These are phyloP conservation scores for Drosophila cognata DNA, from an alignment of 2,888 invertebrate species.

Conservation along the genomic window DNA sequence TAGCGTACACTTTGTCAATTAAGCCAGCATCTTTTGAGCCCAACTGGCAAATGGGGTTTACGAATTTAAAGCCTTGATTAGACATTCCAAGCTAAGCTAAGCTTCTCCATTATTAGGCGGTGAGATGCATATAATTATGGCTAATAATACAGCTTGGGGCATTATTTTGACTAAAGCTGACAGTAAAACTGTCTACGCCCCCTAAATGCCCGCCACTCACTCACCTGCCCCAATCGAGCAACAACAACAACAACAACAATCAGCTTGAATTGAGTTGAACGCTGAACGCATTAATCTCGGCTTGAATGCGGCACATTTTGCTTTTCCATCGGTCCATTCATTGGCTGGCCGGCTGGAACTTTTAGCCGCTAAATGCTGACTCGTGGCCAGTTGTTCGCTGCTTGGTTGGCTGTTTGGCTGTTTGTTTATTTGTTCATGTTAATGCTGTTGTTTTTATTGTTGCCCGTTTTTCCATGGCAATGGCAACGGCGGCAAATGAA, in stretches of 20 bases:
- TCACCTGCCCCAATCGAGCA: slow-evolving; percentile 27
- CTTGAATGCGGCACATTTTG: slow-evolving; percentile 53
- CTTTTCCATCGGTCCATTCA: slow-evolving; percentile 62
- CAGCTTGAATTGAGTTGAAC: slow-evolving; percentile 40
- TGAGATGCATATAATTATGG: slow-evolving; percentile 76
- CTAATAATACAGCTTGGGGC: slow-evolving; percentile 77
- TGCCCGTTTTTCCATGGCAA: slow-evolving; percentile 61
- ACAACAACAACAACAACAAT: slow-evolving; percentile 22
- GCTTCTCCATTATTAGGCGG: slow-evolving; percentile 64
- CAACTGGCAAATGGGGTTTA: slow-evolving; percentile 9
- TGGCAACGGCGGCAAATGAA: slow-evolving; percentile 66
- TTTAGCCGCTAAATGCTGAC: slow-evolving; percentile 34
- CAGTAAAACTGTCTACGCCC: slow-evolving; percentile 74
- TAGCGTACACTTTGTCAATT: slow-evolving; percentile 32
- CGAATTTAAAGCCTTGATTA: slow-evolving; percentile 51
- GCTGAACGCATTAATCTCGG: slow-evolving; percentile 78
- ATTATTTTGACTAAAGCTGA: slow-evolving; percentile 74
- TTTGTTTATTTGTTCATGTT: slow-evolving; percentile 6
- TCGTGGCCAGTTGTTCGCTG: slow-evolving; percentile 43
- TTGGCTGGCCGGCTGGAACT: slow-evolving; percentile 30
- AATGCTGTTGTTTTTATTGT: slow-evolving; percentile 1
- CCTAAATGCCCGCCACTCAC: slow-evolving; percentile 35
- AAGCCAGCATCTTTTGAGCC: slow-evolving; percentile 37
- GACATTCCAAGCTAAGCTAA: slow-evolving; percentile 43
- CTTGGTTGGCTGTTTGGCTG: slow-evolving; percentile 21